Conservation (phyloP, 2,113 vertebrate species). For the Saiga tatarica region DNA sequence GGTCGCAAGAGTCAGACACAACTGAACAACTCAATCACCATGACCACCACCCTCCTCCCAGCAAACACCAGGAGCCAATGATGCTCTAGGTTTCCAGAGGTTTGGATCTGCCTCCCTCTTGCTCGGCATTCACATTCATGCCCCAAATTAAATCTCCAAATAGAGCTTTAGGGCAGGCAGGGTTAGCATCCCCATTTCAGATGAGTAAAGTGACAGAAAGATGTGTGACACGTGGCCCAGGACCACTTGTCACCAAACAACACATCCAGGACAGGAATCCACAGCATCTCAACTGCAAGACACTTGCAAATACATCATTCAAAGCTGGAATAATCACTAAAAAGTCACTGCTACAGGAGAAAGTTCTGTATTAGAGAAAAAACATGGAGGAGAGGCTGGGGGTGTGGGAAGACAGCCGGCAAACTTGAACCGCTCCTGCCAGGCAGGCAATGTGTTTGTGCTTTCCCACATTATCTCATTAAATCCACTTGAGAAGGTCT, state of each 20-base stretch:
- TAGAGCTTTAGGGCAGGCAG: background rate
- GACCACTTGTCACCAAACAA: fast-evolving
- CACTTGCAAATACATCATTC: too few species aligned
- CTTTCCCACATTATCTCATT: background rate
- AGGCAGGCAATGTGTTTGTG: fast-evolving
- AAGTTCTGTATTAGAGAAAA: too few species aligned
- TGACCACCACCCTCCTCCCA: fast-evolving
- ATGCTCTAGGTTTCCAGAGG: fast-evolving
- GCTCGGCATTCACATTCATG: fast-evolving
- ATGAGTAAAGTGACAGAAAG: background rate
- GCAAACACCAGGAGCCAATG: fast-evolving
- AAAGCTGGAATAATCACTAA: background rate
- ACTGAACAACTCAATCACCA: background rate
- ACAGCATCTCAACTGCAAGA: fast-evolving
- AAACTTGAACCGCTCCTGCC: fast-evolving
- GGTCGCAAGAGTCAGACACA: background rate
- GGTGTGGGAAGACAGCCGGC: fast-evolving
- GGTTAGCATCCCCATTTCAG: background rate
- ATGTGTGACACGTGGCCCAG: fast-evolving
- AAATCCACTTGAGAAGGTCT: background rate
- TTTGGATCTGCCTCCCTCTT: fast-evolving
- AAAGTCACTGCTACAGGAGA: background rate
- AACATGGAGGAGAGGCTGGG: background rate
- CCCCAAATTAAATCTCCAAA: background rate
- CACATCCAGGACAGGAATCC: background rate